Conservation (phyloP, 2,888 invertebrate species). For the Lasioglossum villosulum region DNA sequence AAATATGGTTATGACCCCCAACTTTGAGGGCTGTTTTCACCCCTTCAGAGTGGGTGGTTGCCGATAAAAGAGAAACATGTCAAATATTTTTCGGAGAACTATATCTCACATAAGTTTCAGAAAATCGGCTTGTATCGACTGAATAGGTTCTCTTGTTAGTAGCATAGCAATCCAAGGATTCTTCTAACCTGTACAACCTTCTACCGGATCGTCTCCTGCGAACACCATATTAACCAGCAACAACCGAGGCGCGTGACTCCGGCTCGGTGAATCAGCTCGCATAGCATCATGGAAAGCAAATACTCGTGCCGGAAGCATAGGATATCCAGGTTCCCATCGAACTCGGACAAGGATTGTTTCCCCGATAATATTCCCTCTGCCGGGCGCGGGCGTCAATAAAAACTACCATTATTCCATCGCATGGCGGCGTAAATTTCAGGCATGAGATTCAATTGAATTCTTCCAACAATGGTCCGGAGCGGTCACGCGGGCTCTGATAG, state of each 20-base stretch:
- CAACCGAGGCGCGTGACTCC: not conserved
- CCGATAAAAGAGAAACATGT: too few relatives aligned
- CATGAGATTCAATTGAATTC: not conserved
- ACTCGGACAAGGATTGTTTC: not conserved
- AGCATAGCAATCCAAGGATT: not conserved
- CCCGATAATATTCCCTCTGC: not conserved
- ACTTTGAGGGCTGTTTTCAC: too few relatives aligned
- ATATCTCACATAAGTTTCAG: too few relatives aligned
- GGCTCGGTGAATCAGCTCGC: not conserved
- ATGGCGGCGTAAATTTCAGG: not conserved
- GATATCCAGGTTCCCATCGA: not conserved
- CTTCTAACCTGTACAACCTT: too few relatives aligned
- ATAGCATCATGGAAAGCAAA: not conserved
- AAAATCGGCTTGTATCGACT: too few relatives aligned
- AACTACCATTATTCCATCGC: not conserved
- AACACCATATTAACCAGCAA: not conserved
- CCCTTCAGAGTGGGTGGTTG: too few relatives aligned
- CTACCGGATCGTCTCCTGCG: not conserved
- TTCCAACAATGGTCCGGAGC: not conserved
- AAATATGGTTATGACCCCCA: too few relatives aligned
- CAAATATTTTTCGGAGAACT: too few relatives aligned
- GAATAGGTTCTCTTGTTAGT: too few relatives aligned
- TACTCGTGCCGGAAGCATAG: not conserved
- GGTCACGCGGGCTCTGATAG: constrained; percentile 3
- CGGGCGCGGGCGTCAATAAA: not conserved